Conservation (phyloP, 2,888 invertebrate species). For the Tortricodes alternella region DNA sequence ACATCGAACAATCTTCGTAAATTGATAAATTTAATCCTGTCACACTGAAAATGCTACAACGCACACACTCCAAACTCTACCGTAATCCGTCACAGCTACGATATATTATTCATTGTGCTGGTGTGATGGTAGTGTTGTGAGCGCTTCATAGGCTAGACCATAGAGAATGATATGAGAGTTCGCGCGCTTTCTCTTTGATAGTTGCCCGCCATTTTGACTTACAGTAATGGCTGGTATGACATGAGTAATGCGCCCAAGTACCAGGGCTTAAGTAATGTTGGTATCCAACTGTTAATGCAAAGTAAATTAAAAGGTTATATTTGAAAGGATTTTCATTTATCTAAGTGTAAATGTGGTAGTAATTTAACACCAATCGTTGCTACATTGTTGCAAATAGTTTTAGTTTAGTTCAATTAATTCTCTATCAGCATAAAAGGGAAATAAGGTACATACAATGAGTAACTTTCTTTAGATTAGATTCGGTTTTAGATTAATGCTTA, state of each 20-base stretch:
- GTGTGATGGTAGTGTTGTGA: slow-evolving; percentile 53
- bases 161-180: slow-evolving; percentile 78
- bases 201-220: slow-evolving; percentile 79
- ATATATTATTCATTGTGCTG: slow-evolving; percentile 37
- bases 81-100: slow-evolving; percentile 39
- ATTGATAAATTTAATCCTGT: slow-evolving; percentile 74
- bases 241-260: slow-evolving; percentile 75
- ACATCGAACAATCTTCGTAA: slow-evolving; percentile 70
- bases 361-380: too few relatives aligned
- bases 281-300: slow-evolving; percentile 60
- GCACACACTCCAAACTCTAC: slow-evolving; percentile 34
- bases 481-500: too few relatives aligned
- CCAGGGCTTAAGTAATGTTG: slow-evolving; percentile 70
- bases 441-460: too few relatives aligned
- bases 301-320: slow-evolving; percentile 61
- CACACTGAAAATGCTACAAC: slow-evolving; percentile 48
- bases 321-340: background rate
- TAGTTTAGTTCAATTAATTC: too few relatives aligned
- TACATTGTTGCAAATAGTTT: too few relatives aligned
- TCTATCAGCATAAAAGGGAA: too few relatives aligned
- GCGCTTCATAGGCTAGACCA: slow-evolving; percentile 64
- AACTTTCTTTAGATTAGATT: too few relatives aligned
- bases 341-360: too few relatives aligned
- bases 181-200: slow-evolving; percentile 79
- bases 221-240: slow-evolving; percentile 70